A percentile compares a stretch with the other conserved stretches of the same genome.
Evolutionary conservation across 30 jellyfish, hydroid and myxozoan species (phyloP).

Genomic region (Chrysaora quinquecirrha): DNA sequence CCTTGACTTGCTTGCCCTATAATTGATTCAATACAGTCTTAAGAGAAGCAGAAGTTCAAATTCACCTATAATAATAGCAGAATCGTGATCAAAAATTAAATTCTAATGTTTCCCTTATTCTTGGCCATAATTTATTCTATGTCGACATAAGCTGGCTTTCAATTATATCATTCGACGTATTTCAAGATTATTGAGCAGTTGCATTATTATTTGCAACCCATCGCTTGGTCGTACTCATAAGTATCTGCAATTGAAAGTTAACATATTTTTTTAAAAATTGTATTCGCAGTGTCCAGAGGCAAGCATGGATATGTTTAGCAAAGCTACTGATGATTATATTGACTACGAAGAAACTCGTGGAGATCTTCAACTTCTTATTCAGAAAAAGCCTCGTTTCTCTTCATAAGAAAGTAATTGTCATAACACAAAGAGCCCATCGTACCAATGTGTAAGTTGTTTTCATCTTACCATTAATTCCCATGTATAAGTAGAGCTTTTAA

Average conservation of each 20-base stretch:
- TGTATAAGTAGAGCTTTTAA: neutral
- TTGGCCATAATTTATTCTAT: neutral
- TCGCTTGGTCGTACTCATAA: neutral
- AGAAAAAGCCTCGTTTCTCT: conserved; percentile 66
- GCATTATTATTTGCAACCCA: neutral
- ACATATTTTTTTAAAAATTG: neutral
- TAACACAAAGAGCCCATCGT: conserved; percentile 94
- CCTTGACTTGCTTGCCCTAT: neutral
- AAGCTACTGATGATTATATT: conserved; percentile 93
- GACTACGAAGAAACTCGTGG: conserved; percentile 74
- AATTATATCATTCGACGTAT: neutral
- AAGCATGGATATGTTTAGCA: conserved; percentile 80
- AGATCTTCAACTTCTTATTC: neutral
- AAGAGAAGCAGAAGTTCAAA: no score
- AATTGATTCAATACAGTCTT: no score
- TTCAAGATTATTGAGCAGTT: neutral
- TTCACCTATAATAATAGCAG: neutral
- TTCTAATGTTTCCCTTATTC: neutral
- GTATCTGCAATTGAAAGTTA: neutral
- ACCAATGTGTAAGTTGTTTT: conserved; percentile 79
- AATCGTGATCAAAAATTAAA: neutral
- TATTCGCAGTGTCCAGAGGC: conserved; percentile 91
- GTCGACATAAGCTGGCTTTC: neutral
- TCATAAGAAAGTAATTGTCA: conserved; percentile 90
- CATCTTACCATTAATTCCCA: neutral